A percentile compares a stretch with the other conserved stretches of the same genome.
Evolutionary conservation across 2,797 vertebrate genomes (phyloP).

Genomic region (Centroberyx gerrardi): DNA sequence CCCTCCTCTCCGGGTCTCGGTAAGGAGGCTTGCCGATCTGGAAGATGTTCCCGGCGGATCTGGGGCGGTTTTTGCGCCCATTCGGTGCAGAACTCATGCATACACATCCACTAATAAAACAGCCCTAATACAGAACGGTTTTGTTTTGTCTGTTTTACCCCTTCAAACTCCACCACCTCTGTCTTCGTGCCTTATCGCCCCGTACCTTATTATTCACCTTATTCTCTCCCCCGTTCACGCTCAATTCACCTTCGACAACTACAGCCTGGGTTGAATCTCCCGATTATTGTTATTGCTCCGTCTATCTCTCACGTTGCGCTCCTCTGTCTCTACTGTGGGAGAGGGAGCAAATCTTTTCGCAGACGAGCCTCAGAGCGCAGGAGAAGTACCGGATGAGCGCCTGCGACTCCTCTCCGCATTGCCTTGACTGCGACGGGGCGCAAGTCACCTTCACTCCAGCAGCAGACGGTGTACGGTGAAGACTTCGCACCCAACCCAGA

Average conservation of each 20-base stretch:
- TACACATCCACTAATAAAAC: conserved; percentile 92
- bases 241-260: conserved; percentile 61
- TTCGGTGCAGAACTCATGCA: conserved; percentile 99
- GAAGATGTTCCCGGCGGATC: conserved; percentile 92
- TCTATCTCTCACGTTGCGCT: conserved; percentile 34
- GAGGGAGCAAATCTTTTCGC: conserved; percentile 63
- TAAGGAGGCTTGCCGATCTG: conserved; percentile 90
- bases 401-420: conserved; percentile 87
- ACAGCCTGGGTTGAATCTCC: conserved; percentile 41
- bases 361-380: conserved; percentile 85
- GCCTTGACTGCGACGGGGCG: conserved; percentile 82
- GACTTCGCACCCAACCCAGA: conserved; percentile 70
- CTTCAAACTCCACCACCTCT: conserved; percentile 66
- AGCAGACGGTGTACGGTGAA: conserved; percentile 70
- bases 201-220: conserved; percentile 59
- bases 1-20: conserved; percentile 90
- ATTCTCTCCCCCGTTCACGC: conserved; percentile 45
- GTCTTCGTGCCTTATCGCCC: conserved; percentile 48
- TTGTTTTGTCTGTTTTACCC: conserved; percentile 31
- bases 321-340: conserved; percentile 45
- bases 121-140: conserved; percentile 82
- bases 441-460: conserved; percentile 89
- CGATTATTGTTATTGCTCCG: conserved; percentile 36
- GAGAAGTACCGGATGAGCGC: conserved; percentile 79
- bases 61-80: conserved; percentile 98